A percentile compares a stretch with the other conserved stretches of the same genome.
Conservation (phyloP, 2,888 invertebrate genomes). For the Trichogramma dendrolimi region DNA sequence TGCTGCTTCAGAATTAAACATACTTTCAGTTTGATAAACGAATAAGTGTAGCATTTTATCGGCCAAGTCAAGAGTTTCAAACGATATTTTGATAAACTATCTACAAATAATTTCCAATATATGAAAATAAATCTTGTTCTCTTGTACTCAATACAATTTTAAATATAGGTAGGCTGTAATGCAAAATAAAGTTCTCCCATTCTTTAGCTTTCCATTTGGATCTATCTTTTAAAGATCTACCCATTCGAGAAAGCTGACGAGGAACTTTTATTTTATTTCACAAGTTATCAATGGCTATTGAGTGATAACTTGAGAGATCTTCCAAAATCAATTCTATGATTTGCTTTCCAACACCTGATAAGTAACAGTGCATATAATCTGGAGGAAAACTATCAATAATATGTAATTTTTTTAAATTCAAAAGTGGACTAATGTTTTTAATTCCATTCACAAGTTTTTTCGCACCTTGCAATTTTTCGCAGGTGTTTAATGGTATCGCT, state of each 20-base stretch:
- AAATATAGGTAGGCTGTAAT: conserved; percentile 14
- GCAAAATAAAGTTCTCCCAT: conserved; percentile 15
- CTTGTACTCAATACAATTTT: neutral
- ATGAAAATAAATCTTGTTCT: conserved; percentile 1
- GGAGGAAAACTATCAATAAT: conserved; percentile 19
- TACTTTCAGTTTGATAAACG: conserved; percentile 1
- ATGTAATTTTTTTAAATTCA: conserved; percentile 20
- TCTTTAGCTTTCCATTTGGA: neutral
- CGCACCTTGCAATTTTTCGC: no score
- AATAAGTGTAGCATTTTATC: conserved; percentile 11
- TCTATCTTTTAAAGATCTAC: neutral
- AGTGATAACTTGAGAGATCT: neutral
- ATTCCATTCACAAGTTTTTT: conserved; percentile 16
- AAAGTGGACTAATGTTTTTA: conserved; percentile 13
- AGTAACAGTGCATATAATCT: conserved; percentile 19
- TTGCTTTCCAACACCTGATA: conserved; percentile 12
- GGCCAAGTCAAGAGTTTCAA: neutral
- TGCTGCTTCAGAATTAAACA: conserved; percentile 1
- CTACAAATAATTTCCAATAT: conserved; percentile 13
- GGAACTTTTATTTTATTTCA: neutral
- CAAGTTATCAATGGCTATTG: neutral
- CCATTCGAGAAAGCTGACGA: neutral
- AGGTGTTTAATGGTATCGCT: no score
- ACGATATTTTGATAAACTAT: conserved; percentile 11
- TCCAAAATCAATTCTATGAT: conserved; percentile 8